Evolutionary conservation across 2,888 invertebrate genomes (phyloP).

Genomic region (Drosophila lutescens): DNA sequence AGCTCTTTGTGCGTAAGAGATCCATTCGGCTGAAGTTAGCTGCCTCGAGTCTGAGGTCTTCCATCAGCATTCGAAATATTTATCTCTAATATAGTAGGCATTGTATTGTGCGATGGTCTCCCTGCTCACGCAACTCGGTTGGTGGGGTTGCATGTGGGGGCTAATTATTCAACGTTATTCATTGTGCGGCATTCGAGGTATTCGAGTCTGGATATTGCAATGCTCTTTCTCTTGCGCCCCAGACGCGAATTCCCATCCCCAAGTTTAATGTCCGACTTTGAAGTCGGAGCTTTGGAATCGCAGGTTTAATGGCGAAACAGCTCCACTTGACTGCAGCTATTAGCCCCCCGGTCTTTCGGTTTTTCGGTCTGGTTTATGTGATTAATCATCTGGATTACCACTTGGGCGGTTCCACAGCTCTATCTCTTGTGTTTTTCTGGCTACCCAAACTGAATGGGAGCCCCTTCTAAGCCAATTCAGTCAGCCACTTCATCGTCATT

Average conservation of each 20-base stretch:
- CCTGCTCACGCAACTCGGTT: slow-evolving; percentile 63
- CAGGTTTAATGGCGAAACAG: slow-evolving; percentile 28
- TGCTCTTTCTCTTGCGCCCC: slow-evolving; percentile 29
- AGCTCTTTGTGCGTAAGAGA: slow-evolving; percentile 30
- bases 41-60: not conserved
- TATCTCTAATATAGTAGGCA: slow-evolving; percentile 37
- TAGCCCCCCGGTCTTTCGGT: slow-evolving; percentile 30
- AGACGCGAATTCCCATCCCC: slow-evolving; percentile 64
- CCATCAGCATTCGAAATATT: slow-evolving; percentile 35
- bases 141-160: slow-evolving; percentile 63
- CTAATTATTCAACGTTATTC: slow-evolving; percentile 62
- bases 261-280: slow-evolving; percentile 72
- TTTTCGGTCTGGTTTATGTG: slow-evolving; percentile 36
- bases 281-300: slow-evolving; percentile 22
- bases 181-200: slow-evolving; percentile 68
- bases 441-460: slow-evolving; percentile 17
- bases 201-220: slow-evolving; percentile 67
- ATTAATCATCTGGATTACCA: slow-evolving; percentile 39
- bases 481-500: slow-evolving; percentile 41
- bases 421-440: slow-evolving; percentile 15
- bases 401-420: slow-evolving; percentile 30
- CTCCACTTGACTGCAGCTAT: slow-evolving; percentile 49
- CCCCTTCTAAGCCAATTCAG: slow-evolving; percentile 43
- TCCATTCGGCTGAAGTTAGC: slow-evolving; percentile 2
- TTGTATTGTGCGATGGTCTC: slow-evolving; percentile 44